Percentiles rank a stretch among this genome's conserved stretches.
Evolutionary conservation across 1,140 invertebrate genomes (phyloP).

Genomic region (Drosophila lowei): DNA sequence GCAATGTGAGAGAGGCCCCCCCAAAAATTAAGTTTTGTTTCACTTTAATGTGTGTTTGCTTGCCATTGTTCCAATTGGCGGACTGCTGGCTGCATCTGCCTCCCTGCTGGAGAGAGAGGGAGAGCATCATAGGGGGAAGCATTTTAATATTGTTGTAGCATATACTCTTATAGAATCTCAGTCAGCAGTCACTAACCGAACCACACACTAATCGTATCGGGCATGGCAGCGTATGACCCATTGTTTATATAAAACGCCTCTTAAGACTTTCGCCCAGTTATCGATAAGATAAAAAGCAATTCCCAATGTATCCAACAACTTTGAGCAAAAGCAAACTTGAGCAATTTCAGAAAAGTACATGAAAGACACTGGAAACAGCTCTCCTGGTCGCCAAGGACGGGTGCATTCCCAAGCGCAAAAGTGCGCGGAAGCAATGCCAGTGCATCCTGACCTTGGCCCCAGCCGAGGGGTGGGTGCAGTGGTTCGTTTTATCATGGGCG

Average conservation of each 20-base stretch:
- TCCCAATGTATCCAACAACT: neutral
- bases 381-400: too few relatives aligned
- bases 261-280: constrained; percentile 43
- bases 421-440: too few relatives aligned
- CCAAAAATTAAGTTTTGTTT: constrained; percentile 55
- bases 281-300: constrained; percentile 41
- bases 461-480: neutral
- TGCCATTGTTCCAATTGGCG: constrained; percentile 17
- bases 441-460: neutral
- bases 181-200: constrained; percentile 7
- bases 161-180: constrained; percentile 14
- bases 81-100: neutral
- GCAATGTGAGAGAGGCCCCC: constrained; percentile 28
- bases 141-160: constrained; percentile 12
- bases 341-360: too few relatives aligned
- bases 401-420: too few relatives aligned
- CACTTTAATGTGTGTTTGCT: constrained; percentile 30
- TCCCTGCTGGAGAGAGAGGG: constrained; percentile 1
- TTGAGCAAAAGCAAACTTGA: neutral
- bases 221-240: constrained; percentile 15
- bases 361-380: too few relatives aligned
- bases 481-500: constrained; percentile 1
- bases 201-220: neutral
- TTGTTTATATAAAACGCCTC: constrained; percentile 46
- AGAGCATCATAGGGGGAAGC: too few relatives aligned